A percentile compares a stretch with the other conserved stretches of the same genome.
Evolutionary conservation across 1,140 invertebrate genomes (phyloP).

Genomic region (Solenopsis invicta): DNA sequence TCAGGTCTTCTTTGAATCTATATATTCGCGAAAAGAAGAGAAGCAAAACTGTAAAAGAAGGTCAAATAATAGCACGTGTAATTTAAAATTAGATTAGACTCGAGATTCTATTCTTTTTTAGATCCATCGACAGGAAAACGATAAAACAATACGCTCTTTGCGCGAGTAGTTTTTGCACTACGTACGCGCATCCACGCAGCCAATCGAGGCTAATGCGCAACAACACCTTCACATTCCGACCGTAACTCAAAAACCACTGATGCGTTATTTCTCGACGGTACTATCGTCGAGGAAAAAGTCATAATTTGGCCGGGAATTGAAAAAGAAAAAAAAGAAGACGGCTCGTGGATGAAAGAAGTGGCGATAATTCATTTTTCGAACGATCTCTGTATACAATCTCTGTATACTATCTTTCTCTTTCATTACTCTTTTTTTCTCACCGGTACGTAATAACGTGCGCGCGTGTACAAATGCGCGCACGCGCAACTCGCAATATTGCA

Average conservation of each 20-base stretch:
- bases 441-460: background rate
- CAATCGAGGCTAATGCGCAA: constrained; percentile 33
- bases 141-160: background rate
- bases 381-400: constrained; percentile 3
- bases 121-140: background rate
- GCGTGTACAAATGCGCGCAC: constrained; percentile 14
- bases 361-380: background rate
- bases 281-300: background rate
- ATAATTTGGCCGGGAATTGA: background rate
- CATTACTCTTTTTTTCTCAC: constrained; percentile 53
- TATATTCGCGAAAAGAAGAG: background rate
- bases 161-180: background rate
- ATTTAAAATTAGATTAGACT: constrained; percentile 9
- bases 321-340: background rate
- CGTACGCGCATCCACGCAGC: background rate
- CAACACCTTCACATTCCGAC: constrained; percentile 22
- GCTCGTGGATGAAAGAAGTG: background rate
- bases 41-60: background rate
- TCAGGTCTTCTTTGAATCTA: background rate
- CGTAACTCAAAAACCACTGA: constrained; percentile 24
- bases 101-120: background rate
- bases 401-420: constrained; percentile 48
- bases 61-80: background rate
- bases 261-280: background rate
- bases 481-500: constrained; percentile 39